phyloP scores from a whole-genome alignment of 2,888 invertebrate genomes.

The Nysson spinosus region DNA sequence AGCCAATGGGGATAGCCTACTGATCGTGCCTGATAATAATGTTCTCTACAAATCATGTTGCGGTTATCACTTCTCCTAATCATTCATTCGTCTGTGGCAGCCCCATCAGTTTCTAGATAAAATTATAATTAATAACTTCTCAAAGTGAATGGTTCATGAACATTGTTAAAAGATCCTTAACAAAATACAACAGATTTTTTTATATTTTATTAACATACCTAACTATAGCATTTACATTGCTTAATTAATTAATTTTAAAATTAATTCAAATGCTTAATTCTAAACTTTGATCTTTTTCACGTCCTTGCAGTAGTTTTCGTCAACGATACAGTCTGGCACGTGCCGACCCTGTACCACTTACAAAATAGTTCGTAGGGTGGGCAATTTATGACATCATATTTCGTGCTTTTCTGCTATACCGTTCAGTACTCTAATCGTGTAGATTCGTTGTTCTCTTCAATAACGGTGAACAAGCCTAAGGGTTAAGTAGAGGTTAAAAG shows the following conservation, averaged over 20 bases:
- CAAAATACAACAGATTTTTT: no score
- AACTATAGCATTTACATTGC: no score
- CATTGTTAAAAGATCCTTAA: no score
- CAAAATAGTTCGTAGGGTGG: slow-evolving; percentile 27
- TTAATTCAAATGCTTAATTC: slow-evolving; percentile 2
- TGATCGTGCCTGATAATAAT: not conserved
- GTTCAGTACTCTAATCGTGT: slow-evolving; percentile 7
- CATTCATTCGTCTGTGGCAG: no score
- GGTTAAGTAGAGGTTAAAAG: not conserved
- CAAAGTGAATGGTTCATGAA: no score
- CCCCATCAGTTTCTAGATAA: no score
- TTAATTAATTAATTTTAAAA: no score
- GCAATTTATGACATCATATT: slow-evolving; percentile 38
- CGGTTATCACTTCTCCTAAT: not conserved
- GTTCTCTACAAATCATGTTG: not conserved
- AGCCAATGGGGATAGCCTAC: not conserved
- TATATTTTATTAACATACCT: no score
- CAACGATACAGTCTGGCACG: slow-evolving; percentile 13
- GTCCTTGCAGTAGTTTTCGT: slow-evolving; percentile 3
- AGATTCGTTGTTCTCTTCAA: not conserved
- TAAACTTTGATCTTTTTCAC: not conserved
- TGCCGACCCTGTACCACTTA: slow-evolving; percentile 18
- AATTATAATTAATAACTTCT: no score
- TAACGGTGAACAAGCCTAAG: slow-evolving; percentile 13
- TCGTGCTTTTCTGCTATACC: slow-evolving; percentile 22